These are phyloP conservation scores for Rhyzopertha dominica DNA, from an alignment of 1,140 invertebrate genomes.

Conservation along the genomic window DNA sequence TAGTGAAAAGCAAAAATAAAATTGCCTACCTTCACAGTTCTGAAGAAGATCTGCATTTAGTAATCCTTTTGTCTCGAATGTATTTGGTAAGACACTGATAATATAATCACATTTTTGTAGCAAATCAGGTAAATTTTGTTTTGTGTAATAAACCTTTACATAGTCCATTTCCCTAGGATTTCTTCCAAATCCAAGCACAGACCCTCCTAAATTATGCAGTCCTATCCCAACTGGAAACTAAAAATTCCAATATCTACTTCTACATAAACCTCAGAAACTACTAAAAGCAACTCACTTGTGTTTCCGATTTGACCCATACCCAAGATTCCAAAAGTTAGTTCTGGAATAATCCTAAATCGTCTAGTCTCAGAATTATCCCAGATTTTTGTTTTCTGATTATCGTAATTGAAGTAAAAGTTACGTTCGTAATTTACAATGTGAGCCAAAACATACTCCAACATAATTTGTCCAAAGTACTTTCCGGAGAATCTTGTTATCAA, in stretches of 20 bases:
- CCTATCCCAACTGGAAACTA: conserved; percentile 45
- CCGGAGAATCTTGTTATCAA: conserved; percentile 48
- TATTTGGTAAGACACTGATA: conserved; percentile 53
- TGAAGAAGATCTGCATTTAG: conserved; percentile 49
- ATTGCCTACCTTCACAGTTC: conserved; percentile 37
- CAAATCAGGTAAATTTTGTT: conserved; percentile 43
- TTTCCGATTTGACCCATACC: conserved; percentile 50
- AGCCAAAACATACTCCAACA: conserved; percentile 55
- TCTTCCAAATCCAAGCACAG: conserved; percentile 39
- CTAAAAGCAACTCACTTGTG: conserved; percentile 39
- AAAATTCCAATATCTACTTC: conserved; percentile 13
- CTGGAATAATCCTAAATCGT: conserved; percentile 40
- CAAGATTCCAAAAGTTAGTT: conserved; percentile 51
- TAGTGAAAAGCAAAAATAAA: conserved; percentile 3
- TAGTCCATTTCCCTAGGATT: conserved; percentile 36
- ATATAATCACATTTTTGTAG: conserved; percentile 54
- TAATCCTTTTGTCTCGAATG: conserved; percentile 49
- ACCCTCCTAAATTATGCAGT: conserved; percentile 45
- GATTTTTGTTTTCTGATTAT: conserved; percentile 41
- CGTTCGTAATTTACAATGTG: conserved; percentile 52
- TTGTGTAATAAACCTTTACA: conserved; percentile 39
- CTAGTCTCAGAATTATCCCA: conserved; percentile 45
- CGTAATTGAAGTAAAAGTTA: conserved; percentile 40
- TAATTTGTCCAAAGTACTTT: conserved; percentile 48
- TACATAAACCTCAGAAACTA: conserved; percentile 10